A percentile compares a stretch with the other conserved stretches of the same genome.
Evolutionary conservation across 2,888 invertebrate genomes (phyloP).

Genomic region (Ephialtes manifestator): DNA sequence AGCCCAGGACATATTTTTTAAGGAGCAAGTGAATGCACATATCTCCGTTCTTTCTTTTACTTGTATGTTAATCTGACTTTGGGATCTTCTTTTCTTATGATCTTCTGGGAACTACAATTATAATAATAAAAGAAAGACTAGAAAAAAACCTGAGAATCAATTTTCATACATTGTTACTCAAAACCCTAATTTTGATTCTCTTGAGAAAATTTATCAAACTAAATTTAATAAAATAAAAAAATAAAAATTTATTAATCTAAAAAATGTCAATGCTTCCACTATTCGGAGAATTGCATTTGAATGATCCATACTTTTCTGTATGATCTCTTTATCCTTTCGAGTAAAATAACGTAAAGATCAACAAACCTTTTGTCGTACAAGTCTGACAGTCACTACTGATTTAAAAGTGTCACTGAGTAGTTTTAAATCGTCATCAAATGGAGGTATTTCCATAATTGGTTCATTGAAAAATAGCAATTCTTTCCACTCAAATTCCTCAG

Average conservation of each 20-base stretch:
- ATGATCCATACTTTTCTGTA: neutral
- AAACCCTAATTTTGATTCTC: neutral
- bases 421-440: slow-evolving; percentile 86
- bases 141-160: neutral
- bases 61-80: slow-evolving; percentile 28
- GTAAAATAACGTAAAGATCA: neutral
- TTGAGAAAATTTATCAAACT: neutral
- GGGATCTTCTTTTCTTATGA: slow-evolving; percentile 49
- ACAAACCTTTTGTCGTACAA: slow-evolving; percentile 87
- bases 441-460: slow-evolving; percentile 86
- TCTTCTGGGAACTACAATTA: slow-evolving; percentile 43
- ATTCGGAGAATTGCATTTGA: neutral
- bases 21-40: slow-evolving; percentile 60
- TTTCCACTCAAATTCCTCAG: slow-evolving; percentile 87
- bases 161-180: neutral
- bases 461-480: slow-evolving; percentile 87
- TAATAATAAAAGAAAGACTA: neutral
- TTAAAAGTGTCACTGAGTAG: slow-evolving; percentile 88
- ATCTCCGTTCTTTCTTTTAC: slow-evolving; percentile 50
- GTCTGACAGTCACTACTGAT: slow-evolving; percentile 86
- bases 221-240: neutral
- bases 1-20: slow-evolving; percentile 67
- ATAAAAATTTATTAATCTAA: no score
- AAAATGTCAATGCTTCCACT: neutral
- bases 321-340: no score